A percentile compares a stretch with the other conserved stretches of the same genome.
These are phyloP conservation scores for Orestias chungarensis DNA, from an alignment of 2,797 vertebrate species.

Conservation along the genomic window DNA sequence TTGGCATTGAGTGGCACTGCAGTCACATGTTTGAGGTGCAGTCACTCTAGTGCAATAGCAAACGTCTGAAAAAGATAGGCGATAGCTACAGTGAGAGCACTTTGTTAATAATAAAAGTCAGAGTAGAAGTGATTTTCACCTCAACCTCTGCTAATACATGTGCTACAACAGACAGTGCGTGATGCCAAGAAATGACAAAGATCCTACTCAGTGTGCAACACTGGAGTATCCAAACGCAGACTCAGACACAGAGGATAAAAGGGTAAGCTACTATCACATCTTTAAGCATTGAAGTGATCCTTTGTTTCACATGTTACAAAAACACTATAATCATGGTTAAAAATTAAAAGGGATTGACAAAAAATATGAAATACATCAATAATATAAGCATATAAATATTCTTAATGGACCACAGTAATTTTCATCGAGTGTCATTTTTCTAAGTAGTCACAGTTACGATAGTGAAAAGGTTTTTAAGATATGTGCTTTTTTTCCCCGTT, in stretches of 20 bases:
- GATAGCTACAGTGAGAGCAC: background rate
- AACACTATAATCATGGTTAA: background rate
- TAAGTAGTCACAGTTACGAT: background rate
- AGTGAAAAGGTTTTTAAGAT: background rate
- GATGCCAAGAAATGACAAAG: too few species aligned
- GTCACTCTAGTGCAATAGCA: background rate
- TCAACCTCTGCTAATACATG: background rate
- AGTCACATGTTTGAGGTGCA: background rate
- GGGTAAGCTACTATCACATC: background rate
- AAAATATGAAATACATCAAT: background rate
- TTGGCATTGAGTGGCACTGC: background rate
- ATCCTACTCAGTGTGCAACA: background rate
- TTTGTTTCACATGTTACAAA: background rate
- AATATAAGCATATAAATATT: background rate
- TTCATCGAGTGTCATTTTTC: background rate
- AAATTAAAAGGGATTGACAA: background rate
- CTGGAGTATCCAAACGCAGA: background rate
- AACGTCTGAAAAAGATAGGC: background rate
- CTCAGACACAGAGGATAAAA: background rate
- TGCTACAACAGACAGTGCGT: background rate
- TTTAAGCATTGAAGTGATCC: background rate
- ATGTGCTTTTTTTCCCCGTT: background rate
- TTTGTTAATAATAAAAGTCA: background rate
- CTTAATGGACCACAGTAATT: background rate
- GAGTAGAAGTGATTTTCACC: background rate